Percentiles rank a stretch among this genome's conserved stretches.
Conservation (phyloP, 2,888 invertebrate species). For the Pyrochroa serraticornis region DNA sequence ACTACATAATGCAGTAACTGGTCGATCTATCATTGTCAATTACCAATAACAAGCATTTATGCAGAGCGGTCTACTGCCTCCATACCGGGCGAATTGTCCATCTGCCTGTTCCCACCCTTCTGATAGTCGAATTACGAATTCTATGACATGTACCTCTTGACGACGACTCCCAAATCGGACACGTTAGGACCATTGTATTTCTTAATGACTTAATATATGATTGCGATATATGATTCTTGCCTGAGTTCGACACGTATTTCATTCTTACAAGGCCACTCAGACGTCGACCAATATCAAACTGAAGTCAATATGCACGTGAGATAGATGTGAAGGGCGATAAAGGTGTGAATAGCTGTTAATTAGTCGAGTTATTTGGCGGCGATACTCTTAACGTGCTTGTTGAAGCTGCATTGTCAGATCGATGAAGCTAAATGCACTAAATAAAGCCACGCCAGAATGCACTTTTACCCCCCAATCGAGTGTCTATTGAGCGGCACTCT, state of each 20-base stretch:
- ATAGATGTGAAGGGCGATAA: constrained; percentile 30
- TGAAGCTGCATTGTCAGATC: constrained; percentile 22
- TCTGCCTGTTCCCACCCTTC: constrained; percentile 23
- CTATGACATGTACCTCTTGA: constrained; percentile 1
- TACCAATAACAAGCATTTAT: constrained; percentile 51
- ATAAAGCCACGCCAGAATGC: constrained; percentile 24
- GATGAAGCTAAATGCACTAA: constrained; percentile 25
- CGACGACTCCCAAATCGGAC: constrained; percentile 2
- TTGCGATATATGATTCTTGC: constrained; percentile 24
- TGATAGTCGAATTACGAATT: constrained; percentile 10
- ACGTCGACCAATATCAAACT: constrained; percentile 23
- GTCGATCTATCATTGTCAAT: constrained; percentile 50
- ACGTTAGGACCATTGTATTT: constrained; percentile 16
- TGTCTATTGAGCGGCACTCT: constrained; percentile 24
- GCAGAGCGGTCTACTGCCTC: constrained; percentile 47
- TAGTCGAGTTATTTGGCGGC: constrained; percentile 27
- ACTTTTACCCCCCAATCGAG: constrained; percentile 19
- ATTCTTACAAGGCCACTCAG: constrained; percentile 25
- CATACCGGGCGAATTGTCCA: constrained; percentile 45
- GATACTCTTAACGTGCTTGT: constrained; percentile 22
- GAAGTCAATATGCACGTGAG: constrained; percentile 26
- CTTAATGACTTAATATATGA: constrained; percentile 25
- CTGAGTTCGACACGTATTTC: constrained; percentile 24
- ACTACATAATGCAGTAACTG: constrained; percentile 48
- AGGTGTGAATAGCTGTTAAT: constrained; percentile 31